These are phyloP conservation scores for Elmis aenea DNA, from an alignment of 2,888 invertebrate species.

Conservation along the genomic window DNA sequence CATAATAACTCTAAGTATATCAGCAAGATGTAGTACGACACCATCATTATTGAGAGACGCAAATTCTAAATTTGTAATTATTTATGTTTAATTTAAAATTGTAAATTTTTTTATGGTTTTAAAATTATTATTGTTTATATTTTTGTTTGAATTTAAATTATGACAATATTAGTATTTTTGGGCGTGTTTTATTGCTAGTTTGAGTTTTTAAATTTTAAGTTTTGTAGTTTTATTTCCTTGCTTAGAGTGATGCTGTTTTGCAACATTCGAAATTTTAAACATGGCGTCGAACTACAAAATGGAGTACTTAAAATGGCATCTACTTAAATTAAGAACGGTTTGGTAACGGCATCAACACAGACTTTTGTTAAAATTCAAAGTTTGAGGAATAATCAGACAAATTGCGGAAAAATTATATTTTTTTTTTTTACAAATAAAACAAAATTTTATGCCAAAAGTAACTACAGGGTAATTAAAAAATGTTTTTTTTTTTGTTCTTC, in stretches of 20 bases:
- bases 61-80: constrained; percentile 38
- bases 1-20: no score
- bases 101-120: constrained; percentile 33
- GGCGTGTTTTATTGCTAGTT: constrained; percentile 36
- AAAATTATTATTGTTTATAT: constrained; percentile 35
- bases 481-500: no score
- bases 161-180: constrained; percentile 39
- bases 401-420: no score
- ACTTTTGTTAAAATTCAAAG: no score
- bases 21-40: constrained; percentile 34
- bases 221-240: constrained; percentile 25
- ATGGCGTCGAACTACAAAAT: constrained; percentile 37
- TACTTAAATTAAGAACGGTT: constrained; percentile 31
- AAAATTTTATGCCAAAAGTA: no score
- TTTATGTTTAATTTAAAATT: constrained; percentile 31
- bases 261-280: constrained; percentile 21
- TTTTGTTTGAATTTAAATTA: constrained; percentile 39
- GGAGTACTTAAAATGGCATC: constrained; percentile 34
- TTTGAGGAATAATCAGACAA: no score
- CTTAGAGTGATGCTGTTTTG: constrained; percentile 29
- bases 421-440: no score
- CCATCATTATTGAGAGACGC: constrained; percentile 33
- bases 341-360: no score
- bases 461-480: no score
- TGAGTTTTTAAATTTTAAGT: constrained; percentile 30